A percentile compares a stretch with the other conserved stretches of the same genome.
Conservation (phyloP, 2,888 invertebrate genomes). For the Mechanitis messenoides region DNA sequence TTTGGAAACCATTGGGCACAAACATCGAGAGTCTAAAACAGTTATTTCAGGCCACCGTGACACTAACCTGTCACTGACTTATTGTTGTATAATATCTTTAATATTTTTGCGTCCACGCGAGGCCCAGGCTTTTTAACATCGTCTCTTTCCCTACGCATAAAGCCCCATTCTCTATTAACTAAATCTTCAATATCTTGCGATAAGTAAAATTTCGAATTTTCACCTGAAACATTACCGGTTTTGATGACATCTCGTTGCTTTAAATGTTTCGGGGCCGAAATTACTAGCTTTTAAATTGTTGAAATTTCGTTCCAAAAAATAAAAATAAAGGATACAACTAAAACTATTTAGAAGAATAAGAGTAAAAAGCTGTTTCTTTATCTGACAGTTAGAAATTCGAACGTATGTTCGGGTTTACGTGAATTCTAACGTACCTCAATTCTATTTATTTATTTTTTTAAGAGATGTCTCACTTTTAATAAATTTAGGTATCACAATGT, state of each 20-base stretch:
- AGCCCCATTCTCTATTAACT: slow-evolving; percentile 83
- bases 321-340: slow-evolving; percentile 18
- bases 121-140: slow-evolving; percentile 98
- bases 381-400: slow-evolving; percentile 8
- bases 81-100: slow-evolving; percentile 71
- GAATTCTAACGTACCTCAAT: slow-evolving; percentile 22
- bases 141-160: slow-evolving; percentile 90
- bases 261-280: slow-evolving; percentile 39
- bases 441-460: slow-evolving; percentile 17
- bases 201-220: slow-evolving; percentile 66
- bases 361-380: slow-evolving; percentile 17
- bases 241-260: slow-evolving; percentile 54
- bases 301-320: slow-evolving; percentile 10
- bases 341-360: slow-evolving; percentile 22
- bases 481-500: not conserved
- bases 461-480: not conserved
- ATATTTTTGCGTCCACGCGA: slow-evolving; percentile 81
- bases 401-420: slow-evolving; percentile 7
- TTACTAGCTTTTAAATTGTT: slow-evolving; percentile 13
- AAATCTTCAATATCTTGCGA: slow-evolving; percentile 76
- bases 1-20: slow-evolving; percentile 46
- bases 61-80: slow-evolving; percentile 75
- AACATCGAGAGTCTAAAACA: slow-evolving; percentile 54
- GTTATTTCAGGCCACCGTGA: slow-evolving; percentile 61
- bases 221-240: slow-evolving; percentile 73